phyloP scores from a whole-genome alignment of 2,113 vertebrate genomes.

The Macquaria australasica region DNA sequence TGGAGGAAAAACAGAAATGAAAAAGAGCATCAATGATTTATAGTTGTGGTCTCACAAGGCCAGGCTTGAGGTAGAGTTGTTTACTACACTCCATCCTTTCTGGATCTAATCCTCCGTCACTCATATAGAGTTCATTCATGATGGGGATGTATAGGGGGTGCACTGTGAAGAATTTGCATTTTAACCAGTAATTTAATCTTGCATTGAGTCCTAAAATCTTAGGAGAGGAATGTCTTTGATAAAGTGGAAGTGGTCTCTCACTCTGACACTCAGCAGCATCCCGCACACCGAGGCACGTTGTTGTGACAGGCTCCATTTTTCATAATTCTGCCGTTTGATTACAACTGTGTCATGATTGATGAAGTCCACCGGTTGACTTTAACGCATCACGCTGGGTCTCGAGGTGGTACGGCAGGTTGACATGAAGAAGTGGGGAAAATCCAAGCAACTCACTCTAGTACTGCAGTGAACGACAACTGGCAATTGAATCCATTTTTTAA shows the following conservation, averaged over 20 bases:
- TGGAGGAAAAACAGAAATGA: constrained; percentile 5
- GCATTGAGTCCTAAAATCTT: constrained; percentile 43
- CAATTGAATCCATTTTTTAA: too few species aligned
- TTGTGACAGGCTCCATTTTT: constrained; percentile 84
- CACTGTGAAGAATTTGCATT: constrained; percentile 56
- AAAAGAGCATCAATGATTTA: constrained; percentile 62
- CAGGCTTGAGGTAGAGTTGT: constrained; percentile 53
- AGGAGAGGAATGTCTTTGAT: constrained; percentile 55
- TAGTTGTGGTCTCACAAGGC: constrained; percentile 55
- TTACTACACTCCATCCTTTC: constrained; percentile 47
- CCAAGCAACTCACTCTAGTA: not conserved
- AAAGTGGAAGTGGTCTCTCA: constrained; percentile 63
- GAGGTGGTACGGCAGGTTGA: constrained; percentile 46
- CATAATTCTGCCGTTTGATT: constrained; percentile 83
- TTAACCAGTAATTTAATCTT: constrained; percentile 65
- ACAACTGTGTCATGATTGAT: constrained; percentile 80
- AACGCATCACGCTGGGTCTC: constrained; percentile 43
- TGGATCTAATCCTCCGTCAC: constrained; percentile 49
- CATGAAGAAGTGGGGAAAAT: constrained; percentile 45
- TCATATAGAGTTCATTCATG: constrained; percentile 37
- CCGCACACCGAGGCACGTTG: constrained; percentile 51
- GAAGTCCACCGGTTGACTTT: constrained; percentile 69
- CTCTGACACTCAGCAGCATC: constrained; percentile 71
- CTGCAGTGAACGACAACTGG: not conserved
- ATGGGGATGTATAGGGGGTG: constrained; percentile 24